Conservation (phyloP, 2,113 vertebrate genomes). For the Butastur rufipennis region DNA sequence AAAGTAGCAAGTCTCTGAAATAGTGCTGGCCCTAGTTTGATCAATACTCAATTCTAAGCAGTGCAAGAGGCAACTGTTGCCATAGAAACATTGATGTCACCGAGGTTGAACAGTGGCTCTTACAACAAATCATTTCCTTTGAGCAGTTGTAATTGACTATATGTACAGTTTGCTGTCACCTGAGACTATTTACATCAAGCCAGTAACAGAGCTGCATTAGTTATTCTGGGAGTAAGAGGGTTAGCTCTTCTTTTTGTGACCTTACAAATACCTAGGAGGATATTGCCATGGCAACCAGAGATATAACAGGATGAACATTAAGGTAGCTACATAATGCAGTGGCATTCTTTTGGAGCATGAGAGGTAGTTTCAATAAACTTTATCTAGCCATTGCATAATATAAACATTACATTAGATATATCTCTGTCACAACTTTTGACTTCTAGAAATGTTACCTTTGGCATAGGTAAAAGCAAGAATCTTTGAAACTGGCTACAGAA, state of each 20-base stretch:
- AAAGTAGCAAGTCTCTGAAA: slow-evolving; percentile 87
- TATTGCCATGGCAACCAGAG: slow-evolving; percentile 88
- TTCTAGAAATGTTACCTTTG: not conserved
- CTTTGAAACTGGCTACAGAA: not conserved
- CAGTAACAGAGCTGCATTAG: slow-evolving; percentile 86
- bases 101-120: slow-evolving; percentile 89
- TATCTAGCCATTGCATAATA: slow-evolving; percentile 1
- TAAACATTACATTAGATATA: slow-evolving; percentile 11
- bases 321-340: slow-evolving; percentile 67
- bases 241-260: slow-evolving; percentile 84
- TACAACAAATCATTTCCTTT: slow-evolving; percentile 98
- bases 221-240: slow-evolving; percentile 86
- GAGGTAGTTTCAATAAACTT: slow-evolving; percentile 71
- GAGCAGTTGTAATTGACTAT: slow-evolving; percentile 96
- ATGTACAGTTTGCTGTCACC: slow-evolving; percentile 90
- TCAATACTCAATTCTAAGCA: slow-evolving; percentile 99
- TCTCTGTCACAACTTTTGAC: not conserved
- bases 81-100: slow-evolving; percentile 97
- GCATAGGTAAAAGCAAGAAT: not conserved
- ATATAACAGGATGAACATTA: slow-evolving; percentile 71
- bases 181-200: slow-evolving; percentile 93
- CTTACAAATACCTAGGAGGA: slow-evolving; percentile 87
- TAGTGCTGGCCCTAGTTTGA: slow-evolving; percentile 81
- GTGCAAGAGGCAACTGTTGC: slow-evolving; percentile 91
- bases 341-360: slow-evolving; percentile 53